Percentiles rank a stretch among this genome's conserved stretches.
Conservation (phyloP, 2,888 invertebrate species). For the Drosophila paramelanica region DNA sequence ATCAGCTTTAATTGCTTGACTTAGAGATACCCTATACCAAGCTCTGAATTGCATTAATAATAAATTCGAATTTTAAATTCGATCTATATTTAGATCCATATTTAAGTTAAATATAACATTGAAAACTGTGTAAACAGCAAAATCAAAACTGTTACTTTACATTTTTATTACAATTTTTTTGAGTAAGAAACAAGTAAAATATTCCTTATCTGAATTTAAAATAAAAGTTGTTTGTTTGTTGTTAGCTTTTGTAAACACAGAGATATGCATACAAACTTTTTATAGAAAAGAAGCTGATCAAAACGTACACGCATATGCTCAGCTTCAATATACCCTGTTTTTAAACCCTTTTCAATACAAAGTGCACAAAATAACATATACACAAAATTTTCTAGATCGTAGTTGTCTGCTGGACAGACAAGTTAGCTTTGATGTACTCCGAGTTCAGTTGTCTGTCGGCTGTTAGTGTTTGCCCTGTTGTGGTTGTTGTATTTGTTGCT, state of each 20-base stretch:
- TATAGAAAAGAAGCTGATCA: not conserved
- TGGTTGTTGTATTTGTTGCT: constrained; percentile 13
- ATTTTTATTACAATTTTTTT: no score
- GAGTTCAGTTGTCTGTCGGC: constrained; percentile 49
- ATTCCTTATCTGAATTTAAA: no score
- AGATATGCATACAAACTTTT: no score
- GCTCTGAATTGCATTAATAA: not conserved
- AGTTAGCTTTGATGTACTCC: constrained; percentile 61
- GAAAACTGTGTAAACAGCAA: no score
- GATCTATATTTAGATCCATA: no score
- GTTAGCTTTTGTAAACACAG: no score
- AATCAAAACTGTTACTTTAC: no score
- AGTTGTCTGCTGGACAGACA: constrained; percentile 43
- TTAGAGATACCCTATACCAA: not conserved
- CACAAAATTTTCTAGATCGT: constrained; percentile 40
- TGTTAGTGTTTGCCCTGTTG: constrained; percentile 55
- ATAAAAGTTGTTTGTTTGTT: no score
- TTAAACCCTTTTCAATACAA: not conserved
- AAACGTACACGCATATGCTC: not conserved
- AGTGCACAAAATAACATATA: not conserved
- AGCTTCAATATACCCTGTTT: not conserved
- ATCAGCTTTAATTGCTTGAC: not conserved
- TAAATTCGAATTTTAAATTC: no score
- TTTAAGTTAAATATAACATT: no score
- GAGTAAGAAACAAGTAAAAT: no score